phyloP scores from a whole-genome alignment of 92 coral and sea anemone genomes.

The Anthopleura xanthogrammica region DNA sequence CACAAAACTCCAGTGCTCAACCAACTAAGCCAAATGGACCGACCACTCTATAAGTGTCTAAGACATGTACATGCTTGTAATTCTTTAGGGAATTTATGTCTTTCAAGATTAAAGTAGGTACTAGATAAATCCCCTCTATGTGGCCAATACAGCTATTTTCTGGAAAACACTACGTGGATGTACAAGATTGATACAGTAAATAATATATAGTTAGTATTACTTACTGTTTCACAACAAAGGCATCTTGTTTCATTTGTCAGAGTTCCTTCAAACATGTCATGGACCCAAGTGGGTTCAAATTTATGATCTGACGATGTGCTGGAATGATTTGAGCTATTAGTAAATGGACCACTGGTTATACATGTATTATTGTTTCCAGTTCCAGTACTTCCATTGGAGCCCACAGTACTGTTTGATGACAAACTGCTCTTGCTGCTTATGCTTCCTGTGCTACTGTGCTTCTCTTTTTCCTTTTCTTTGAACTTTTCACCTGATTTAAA shows the following conservation, averaged over 20 bases:
- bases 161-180: too few relatives aligned
- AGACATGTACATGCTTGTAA: too few relatives aligned
- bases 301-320: conserved; percentile 59
- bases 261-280: conserved; percentile 99
- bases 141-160: too few relatives aligned
- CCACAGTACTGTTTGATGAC: conserved; percentile 72
- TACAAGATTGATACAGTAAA: not conserved
- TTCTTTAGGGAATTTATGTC: too few relatives aligned
- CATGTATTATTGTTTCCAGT: conserved; percentile 17
- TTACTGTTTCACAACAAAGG: conserved; percentile 97
- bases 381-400: conserved; percentile 34
- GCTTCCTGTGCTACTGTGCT: conserved; percentile 90
- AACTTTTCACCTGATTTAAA: conserved; percentile 35
- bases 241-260: conserved; percentile 98
- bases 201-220: not conserved
- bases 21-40: too few relatives aligned
- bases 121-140: too few relatives aligned
- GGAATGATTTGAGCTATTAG: not conserved
- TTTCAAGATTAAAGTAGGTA: too few relatives aligned
- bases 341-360: conserved; percentile 17
- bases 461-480: conserved; percentile 86
- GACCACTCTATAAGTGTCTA: too few relatives aligned
- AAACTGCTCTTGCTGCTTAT: conserved; percentile 92
- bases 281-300: conserved; percentile 84
- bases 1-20: too few relatives aligned